These are phyloP conservation scores for Thaumetopoea pityocampa DNA, from an alignment of 1,140 invertebrate species.

Conservation along the genomic window DNA sequence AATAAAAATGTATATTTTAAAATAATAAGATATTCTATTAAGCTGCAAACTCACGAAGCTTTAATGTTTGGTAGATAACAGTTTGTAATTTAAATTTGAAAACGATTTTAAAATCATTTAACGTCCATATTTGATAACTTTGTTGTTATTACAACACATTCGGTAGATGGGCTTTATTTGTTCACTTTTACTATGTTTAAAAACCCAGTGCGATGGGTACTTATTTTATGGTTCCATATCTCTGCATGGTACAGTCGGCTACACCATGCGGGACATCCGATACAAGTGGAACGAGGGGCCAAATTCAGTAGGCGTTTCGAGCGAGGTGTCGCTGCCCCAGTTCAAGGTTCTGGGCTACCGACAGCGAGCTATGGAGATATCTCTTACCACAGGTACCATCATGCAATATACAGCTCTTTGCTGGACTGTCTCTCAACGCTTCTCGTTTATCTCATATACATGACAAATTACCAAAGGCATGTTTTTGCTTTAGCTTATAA, in stretches of 20 bases:
- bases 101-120: constrained; percentile 30
- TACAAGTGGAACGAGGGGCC: constrained; percentile 96
- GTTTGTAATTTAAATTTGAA: constrained; percentile 23
- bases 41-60: constrained; percentile 30
- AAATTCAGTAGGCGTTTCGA: constrained; percentile 93
- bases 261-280: constrained; percentile 97
- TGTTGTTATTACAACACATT: constrained; percentile 18
- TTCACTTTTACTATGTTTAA: constrained; percentile 56
- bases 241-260: constrained; percentile 88
- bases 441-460: constrained; percentile 5
- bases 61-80: constrained; percentile 38
- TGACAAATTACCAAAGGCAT: constrained; percentile 4
- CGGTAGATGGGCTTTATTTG: constrained; percentile 29
- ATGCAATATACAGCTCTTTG: constrained; percentile 15
- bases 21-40: constrained; percentile 18
- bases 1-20: constrained; percentile 6
- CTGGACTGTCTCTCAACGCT: constrained; percentile 1
- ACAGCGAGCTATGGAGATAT: constrained; percentile 93
- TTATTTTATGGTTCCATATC: constrained; percentile 79
- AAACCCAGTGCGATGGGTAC: constrained; percentile 79
- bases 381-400: constrained; percentile 89
- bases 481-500: constrained; percentile 8
- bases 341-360: constrained; percentile 95
- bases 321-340: constrained; percentile 94
- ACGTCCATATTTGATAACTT: constrained; percentile 9